phyloP scores from a whole-genome alignment of 2,113 vertebrate genomes.

The Prionailurus viverrinus region DNA sequence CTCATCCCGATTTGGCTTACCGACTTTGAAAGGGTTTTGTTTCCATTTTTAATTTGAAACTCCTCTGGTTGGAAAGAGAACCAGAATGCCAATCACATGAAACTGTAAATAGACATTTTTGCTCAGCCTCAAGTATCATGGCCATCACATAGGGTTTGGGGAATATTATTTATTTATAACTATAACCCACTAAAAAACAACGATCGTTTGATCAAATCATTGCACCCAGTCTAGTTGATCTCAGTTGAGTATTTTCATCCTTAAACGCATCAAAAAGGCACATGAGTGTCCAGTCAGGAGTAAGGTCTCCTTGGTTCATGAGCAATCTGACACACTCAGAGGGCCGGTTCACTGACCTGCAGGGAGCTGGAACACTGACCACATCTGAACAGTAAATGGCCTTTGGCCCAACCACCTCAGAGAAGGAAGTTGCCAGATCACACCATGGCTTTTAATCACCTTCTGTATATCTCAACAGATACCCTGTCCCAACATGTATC shows the following conservation, averaged over 20 bases:
- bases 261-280: not conserved
- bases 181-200: not conserved
- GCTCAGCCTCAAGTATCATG: not conserved
- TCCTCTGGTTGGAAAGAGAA: slow-evolving; percentile 40
- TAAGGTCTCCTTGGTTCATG: not conserved
- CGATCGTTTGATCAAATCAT: not conserved
- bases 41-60: slow-evolving; percentile 31
- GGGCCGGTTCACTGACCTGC: not conserved
- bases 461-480: not conserved
- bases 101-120: not conserved
- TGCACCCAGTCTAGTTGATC: not conserved
- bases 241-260: slow-evolving; percentile 45
- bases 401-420: not conserved
- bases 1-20: not conserved
- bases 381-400: not conserved
- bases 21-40: not conserved
- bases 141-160: not conserved
- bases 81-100: not conserved
- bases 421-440: not conserved
- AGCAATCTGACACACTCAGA: not conserved
- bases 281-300: not conserved
- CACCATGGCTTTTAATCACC: not conserved
- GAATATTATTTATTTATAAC: not conserved
- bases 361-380: not conserved
- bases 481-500: not conserved